These are phyloP conservation scores for Nematostella vectensis DNA, from an alignment of 92 coral and sea anemone species.

Conservation along the genomic window DNA sequence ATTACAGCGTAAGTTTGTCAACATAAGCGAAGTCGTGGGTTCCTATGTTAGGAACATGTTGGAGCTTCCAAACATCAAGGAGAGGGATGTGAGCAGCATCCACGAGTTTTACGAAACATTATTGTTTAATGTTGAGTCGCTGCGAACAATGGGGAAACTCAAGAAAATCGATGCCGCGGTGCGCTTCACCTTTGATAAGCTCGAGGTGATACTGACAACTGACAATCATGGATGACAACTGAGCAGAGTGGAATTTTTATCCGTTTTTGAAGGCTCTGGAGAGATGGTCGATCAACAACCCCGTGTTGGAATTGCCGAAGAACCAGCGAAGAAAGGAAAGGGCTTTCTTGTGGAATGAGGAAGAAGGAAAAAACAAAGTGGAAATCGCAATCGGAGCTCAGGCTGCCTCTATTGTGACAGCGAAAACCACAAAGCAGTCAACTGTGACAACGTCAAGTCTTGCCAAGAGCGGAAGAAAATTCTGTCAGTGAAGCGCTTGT, in stretches of 20 bases:
- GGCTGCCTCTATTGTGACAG: slow-evolving; percentile 38
- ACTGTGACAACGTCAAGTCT: slow-evolving; percentile 29
- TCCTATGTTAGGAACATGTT: slow-evolving; percentile 36
- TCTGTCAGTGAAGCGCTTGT: slow-evolving; percentile 34
- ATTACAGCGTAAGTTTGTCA: slow-evolving; percentile 24
- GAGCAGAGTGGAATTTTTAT: slow-evolving; percentile 40
- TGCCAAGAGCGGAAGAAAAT: slow-evolving; percentile 29
- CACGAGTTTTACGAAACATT: slow-evolving; percentile 47
- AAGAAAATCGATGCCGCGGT: slow-evolving; percentile 15
- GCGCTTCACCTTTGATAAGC: too few species aligned
- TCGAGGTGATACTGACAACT: slow-evolving; percentile 15
- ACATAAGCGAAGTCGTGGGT: slow-evolving; percentile 41
- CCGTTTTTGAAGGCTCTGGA: slow-evolving; percentile 33
- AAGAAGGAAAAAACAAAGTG: too few species aligned
- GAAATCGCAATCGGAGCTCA: too few species aligned
- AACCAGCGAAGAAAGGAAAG: too few species aligned
- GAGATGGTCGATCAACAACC: slow-evolving; percentile 45
- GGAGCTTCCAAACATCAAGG: slow-evolving; percentile 39
- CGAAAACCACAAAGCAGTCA: slow-evolving; percentile 27
- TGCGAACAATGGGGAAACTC: slow-evolving; percentile 23
- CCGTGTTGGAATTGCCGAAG: slow-evolving; percentile 7
- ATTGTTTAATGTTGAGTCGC: slow-evolving; percentile 49
- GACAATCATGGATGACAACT: slow-evolving; percentile 26
- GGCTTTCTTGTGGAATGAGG: too few species aligned
- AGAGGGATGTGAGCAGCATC: slow-evolving; percentile 32